A percentile compares a stretch with the other conserved stretches of the same genome.
Conservation (phyloP, 2,888 invertebrate genomes). For the Petrolisthes cinctipes region DNA sequence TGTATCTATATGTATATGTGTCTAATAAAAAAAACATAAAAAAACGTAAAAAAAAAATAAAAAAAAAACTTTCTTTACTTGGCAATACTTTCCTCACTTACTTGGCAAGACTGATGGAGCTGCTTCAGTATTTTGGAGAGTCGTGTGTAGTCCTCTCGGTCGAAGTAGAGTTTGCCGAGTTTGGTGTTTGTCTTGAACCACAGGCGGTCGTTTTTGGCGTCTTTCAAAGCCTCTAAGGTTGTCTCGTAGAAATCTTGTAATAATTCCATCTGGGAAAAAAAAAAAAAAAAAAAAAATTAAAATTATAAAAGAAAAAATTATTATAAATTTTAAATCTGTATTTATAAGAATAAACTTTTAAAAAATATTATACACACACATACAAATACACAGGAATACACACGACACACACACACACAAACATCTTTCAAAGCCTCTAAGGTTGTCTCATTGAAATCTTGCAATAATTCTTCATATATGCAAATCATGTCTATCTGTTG, state of each 20-base stretch:
- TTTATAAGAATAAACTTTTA: background rate
- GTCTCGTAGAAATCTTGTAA: slow-evolving; percentile 99
- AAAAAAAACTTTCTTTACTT: background rate
- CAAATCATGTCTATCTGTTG: no score
- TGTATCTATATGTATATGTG: no score
- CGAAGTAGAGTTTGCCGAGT: slow-evolving; percentile 97
- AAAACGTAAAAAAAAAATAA: background rate
- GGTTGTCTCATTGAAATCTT: no score
- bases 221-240: slow-evolving; percentile 91
- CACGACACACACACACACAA: background rate
- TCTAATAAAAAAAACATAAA: no score
- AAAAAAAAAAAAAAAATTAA: background rate
- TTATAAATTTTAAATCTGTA: background rate
- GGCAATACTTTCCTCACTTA: slow-evolving; percentile 68
- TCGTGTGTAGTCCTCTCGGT: slow-evolving; percentile 93
- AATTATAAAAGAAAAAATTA: background rate
- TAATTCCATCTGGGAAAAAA: slow-evolving; percentile 91
- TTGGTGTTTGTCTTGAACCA: slow-evolving; percentile 99
- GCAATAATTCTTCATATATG: no score
- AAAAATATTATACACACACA: background rate
- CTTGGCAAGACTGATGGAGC: slow-evolving; percentile 95
- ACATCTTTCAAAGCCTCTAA: no score
- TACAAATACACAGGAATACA: no score
- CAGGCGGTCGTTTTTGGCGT: slow-evolving; percentile 97
- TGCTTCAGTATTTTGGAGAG: slow-evolving; percentile 97